Evolutionary conservation across 2,888 invertebrate species (phyloP).

Genomic region (Monoplex corrugatus): DNA sequence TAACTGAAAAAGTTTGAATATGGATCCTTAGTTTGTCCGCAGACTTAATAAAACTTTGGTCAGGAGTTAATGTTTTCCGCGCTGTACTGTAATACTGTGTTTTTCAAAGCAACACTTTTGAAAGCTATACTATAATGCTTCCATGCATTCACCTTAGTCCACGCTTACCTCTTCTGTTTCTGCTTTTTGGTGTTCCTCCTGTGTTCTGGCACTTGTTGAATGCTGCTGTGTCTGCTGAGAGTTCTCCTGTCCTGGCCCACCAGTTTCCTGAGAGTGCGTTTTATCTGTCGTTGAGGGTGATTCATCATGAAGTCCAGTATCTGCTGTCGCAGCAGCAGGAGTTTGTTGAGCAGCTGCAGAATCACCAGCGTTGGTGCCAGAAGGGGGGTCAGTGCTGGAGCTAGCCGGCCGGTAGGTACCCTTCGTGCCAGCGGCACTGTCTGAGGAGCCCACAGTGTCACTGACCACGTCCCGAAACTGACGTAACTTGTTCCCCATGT

Average conservation of each 20-base stretch:
- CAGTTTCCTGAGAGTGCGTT: background rate
- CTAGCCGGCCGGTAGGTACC: conserved; percentile 18
- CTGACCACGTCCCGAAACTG: conserved; percentile 37
- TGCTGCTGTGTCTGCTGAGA: background rate
- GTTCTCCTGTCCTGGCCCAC: too few relatives aligned
- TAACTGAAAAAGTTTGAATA: too few relatives aligned
- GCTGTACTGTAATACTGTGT: too few relatives aligned
- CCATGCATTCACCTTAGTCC: too few relatives aligned
- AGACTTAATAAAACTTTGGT: too few relatives aligned
- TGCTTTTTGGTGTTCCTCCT: background rate
- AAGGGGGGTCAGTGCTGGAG: conserved; percentile 26
- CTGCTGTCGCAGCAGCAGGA: background rate
- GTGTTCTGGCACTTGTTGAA: background rate
- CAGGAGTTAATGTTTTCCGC: too few relatives aligned
- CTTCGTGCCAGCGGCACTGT: background rate
- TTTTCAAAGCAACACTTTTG: too few relatives aligned
- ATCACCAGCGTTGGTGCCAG: too few relatives aligned
- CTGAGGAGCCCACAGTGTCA: background rate
- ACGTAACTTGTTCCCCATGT: conserved; percentile 53
- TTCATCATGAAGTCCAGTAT: too few relatives aligned
- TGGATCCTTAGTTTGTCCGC: too few relatives aligned
- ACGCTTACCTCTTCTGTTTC: background rate
- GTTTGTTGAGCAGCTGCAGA: background rate
- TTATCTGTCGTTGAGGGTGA: too few relatives aligned
- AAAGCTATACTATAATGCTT: too few relatives aligned